Evolutionary conservation across 2,797 vertebrate genomes (phyloP), one percentile per base, ranked within the genome.

Genomic region (Bucorvus abyssinicus): DNA sequence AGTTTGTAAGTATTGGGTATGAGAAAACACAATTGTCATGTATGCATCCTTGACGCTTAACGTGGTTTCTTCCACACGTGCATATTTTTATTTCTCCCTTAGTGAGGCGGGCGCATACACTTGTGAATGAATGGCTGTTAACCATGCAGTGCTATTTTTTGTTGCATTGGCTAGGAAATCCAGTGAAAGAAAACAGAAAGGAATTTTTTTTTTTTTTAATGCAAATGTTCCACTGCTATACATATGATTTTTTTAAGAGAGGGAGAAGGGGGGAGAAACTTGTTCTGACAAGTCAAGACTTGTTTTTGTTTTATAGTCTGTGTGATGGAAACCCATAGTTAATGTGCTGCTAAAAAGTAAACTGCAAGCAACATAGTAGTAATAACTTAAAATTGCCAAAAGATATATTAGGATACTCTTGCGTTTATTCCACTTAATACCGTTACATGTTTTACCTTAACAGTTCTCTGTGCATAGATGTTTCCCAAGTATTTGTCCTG

Each of bases 361-460:
- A 53, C 71, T 82, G 29, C 36, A 82, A 79, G 52, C 34, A 82
- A 45, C 26, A 3, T 36, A 30, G 6, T 84, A 87, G 18, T 84
- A 68, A 59, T 74, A 86, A 86, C 36, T 91, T 93, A 16, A 40
- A 90, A 82, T 90, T 92, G 78, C 83, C 87, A 90, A 88, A 96
- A 93, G 27, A 6, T 89, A 9, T 90, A 24, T 64, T 81, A 19
- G 30, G 38, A 45, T 74, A 38, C 9, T 63, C 38, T 63, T 93
- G 26, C 9, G 36, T 89, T 91, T 93, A 30, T 76, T 93, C 64
- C 56, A 38, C 32, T 79, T 64, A 84, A 73, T 73, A 13, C 29
- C 7, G 4, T 74, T 69, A 22, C 27, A 34, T 69, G 19, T 90
- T 89, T 95, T 87, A 29, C 53, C 29, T 20, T 70, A 56, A 29